phyloP scores from a whole-genome alignment of 2,888 invertebrate species.

The Megastigmus dorsalis region DNA sequence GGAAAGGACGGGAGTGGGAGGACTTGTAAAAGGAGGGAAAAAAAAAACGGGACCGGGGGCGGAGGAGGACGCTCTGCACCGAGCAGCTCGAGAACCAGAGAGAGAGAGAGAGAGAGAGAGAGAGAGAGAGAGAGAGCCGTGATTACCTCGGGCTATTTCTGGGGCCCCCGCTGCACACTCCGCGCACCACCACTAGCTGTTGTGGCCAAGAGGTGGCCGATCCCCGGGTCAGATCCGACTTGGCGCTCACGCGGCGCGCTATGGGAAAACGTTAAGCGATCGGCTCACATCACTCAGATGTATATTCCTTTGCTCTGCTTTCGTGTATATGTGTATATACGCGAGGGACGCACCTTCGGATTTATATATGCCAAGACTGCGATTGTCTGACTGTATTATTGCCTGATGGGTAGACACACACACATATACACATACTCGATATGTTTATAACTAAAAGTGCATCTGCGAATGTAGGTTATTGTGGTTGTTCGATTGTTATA shows the following conservation, averaged over 20 bases:
- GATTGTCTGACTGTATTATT: no score
- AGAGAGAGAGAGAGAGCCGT: constrained; percentile 63
- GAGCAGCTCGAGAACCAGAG: no score
- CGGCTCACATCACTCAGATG: constrained; percentile 74
- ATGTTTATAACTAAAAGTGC: no score
- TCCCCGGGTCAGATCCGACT: constrained; percentile 73
- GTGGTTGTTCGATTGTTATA: no score
- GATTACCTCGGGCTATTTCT: constrained; percentile 71
- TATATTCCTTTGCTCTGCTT: constrained; percentile 64
- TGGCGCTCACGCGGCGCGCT: constrained; percentile 59
- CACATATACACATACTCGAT: no score
- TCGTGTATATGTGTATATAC: constrained; percentile 43
- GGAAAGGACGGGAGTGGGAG: constrained; percentile 39
- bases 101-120: constrained; percentile 54
- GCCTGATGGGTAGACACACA: no score
- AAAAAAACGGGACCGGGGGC: constrained; percentile 49
- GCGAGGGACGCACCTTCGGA: constrained; percentile 30
- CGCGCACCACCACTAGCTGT: constrained; percentile 57
- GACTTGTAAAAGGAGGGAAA: constrained; percentile 35
- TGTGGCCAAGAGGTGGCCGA: constrained; percentile 54
- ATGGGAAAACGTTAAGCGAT: constrained; percentile 74
- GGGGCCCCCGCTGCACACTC: no score
- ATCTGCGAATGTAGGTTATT: no score
- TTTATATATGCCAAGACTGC: no score
- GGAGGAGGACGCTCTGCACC: no score